These are phyloP conservation scores for Hapalemur alaotrensis DNA, from an alignment of 2,797 vertebrate genomes.

Conservation along the genomic window DNA sequence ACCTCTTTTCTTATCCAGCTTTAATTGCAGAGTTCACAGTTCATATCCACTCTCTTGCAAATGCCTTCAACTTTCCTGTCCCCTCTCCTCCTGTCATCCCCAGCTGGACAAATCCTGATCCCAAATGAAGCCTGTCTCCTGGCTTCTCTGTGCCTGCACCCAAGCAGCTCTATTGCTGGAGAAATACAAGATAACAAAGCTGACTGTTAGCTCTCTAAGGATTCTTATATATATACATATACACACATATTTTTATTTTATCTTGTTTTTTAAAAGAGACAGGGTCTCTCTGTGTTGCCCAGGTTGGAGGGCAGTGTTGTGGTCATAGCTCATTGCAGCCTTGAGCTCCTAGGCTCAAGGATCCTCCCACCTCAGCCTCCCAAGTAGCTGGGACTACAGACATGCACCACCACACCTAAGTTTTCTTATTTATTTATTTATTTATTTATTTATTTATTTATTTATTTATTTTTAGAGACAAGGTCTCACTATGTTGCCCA, in stretches of 20 bases:
- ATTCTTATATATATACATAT: too few species aligned
- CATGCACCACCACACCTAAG: not conserved
- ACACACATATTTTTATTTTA: too few species aligned
- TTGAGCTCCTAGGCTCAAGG: not conserved
- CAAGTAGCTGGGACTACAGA: not conserved
- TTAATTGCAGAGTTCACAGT: not conserved
- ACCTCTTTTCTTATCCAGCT: not conserved
- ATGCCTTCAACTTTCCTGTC: not conserved
- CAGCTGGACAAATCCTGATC: not conserved
- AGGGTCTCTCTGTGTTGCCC: too few species aligned
- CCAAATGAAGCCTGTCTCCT: not conserved
- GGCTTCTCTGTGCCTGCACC: not conserved
- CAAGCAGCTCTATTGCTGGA: not conserved
- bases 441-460: too few species aligned
- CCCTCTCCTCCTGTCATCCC: not conserved
- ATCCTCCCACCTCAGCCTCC: not conserved
- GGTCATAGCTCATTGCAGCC: not conserved
- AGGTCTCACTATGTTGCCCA: not conserved
- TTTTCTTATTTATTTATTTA: not conserved
- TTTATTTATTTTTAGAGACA: not conserved
- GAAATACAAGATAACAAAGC: not conserved
- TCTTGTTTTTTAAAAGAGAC: too few species aligned
- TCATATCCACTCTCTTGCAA: not conserved
- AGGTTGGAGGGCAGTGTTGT: not conserved
- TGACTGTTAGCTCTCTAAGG: not conserved